Base-by-base conservation (phyloP, 2,888 invertebrate genomes). In the Orthosia gothica region DNA sequence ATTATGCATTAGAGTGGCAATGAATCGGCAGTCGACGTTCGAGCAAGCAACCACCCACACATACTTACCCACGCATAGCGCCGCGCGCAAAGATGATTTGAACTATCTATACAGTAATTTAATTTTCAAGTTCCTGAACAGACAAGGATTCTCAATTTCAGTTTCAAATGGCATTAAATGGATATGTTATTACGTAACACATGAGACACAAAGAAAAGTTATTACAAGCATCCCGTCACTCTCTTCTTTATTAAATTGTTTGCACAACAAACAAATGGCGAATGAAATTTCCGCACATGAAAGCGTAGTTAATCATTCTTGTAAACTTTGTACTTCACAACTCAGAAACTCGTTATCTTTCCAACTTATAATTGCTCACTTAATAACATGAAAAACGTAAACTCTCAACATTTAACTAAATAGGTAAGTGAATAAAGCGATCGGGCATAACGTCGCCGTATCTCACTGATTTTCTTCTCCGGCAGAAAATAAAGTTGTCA, bases 401-500 rank as follows among this genome's bases (percentile, higher is more conserved):
- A 75, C 75, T 71, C 69, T 32, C 49, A 66, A 74, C 79, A 76
- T 85, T 81, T 74, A 76, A 76, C 66, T n/a, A n/a, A n/a, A 63
- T 83, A 79, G 79, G 70, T 79, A 74, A 45, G 54, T 26, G 64
- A 66, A 76, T 81, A 81, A 79, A 54, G 79, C 57, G 73, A 79
- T 85, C 70, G 75, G 70, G 68, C 67, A 68, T 64, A 74, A 79
- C 72, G n/a, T n/a, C n/a, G n/a, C n/a, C n/a, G n/a, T n/a, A 79
- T 86, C 86, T 81, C 74, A 82, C 81, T 88, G 87, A 91, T 90
- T 88, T 87, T 84, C 85, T 87, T 83, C 81, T 77, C 79, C 74
- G 83, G 81, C 83, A 86, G 88, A 85, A 91, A 89, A 89, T 89
- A 89, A 92, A 93, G 90, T 92, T 91, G 72, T 70, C 71, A 76